These are phyloP conservation scores for Aurelia aurita complex sp. Pacific DNA, from an alignment of 30 jellyfish, hydroid and myxozoan species.

Conservation along the genomic window DNA sequence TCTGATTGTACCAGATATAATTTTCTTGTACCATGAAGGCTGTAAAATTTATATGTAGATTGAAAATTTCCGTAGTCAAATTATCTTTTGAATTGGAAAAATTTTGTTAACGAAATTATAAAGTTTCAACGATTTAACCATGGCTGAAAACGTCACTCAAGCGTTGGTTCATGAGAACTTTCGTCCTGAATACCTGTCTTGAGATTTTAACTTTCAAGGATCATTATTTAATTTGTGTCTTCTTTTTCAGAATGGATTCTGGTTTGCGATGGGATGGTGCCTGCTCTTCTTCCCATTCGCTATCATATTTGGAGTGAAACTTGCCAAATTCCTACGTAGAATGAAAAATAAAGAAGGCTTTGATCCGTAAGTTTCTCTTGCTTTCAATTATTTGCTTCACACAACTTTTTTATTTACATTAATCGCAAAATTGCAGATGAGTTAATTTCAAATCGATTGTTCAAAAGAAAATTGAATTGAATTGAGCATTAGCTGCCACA, in stretches of 20 bases:
- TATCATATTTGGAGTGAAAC: constrained; percentile 80
- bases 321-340: constrained; percentile 85
- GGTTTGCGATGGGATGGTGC: constrained; percentile 99
- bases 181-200: too few species aligned
- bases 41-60: background rate
- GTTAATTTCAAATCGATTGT: background rate
- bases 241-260: constrained; percentile 88
- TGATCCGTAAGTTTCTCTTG: constrained; percentile 55
- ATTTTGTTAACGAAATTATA: background rate
- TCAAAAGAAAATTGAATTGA: too few species aligned
- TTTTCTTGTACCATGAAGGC: too few species aligned
- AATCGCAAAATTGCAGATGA: background rate
- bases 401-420: background rate
- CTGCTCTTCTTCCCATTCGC: constrained; percentile 83
- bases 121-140: too few species aligned
- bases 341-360: constrained; percentile 78
- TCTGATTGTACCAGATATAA: too few species aligned
- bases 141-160: too few species aligned
- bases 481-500: too few species aligned
- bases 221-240: background rate
- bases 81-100: too few species aligned
- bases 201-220: background rate
- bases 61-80: background rate
- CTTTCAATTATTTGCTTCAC: background rate
- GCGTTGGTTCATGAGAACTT: too few species aligned